Evolutionary conservation across 1,140 invertebrate genomes (phyloP).

Genomic region (Monomorium pharaonis): DNA sequence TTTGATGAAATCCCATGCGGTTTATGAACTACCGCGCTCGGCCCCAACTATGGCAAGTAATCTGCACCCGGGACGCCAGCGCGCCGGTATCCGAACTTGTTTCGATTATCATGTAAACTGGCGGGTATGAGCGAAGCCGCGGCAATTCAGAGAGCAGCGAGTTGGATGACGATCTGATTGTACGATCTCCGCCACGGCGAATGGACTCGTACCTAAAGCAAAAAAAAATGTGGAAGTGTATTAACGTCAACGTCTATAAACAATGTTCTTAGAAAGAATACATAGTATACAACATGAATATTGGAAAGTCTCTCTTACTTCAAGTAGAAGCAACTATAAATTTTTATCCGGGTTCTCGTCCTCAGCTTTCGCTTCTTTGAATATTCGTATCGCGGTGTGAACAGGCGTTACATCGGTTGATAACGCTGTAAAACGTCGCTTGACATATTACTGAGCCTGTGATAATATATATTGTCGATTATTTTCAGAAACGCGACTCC

Average conservation of each 20-base stretch:
- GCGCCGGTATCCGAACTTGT: slow-evolving; percentile 26
- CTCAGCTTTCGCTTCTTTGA: neutral
- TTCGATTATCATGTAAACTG: slow-evolving; percentile 61
- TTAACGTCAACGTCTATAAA: slow-evolving; percentile 3
- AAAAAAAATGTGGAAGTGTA: neutral
- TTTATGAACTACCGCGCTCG: slow-evolving; percentile 66
- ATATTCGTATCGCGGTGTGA: neutral
- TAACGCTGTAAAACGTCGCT: neutral
- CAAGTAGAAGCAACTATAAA: neutral
- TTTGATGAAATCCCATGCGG: slow-evolving; percentile 72
- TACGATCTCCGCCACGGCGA: neutral
- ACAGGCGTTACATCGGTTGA: neutral
- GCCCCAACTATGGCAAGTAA: slow-evolving; percentile 56
- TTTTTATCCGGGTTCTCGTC: neutral
- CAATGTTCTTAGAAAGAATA: slow-evolving; percentile 13
- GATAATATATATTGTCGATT: neutral
- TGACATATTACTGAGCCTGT: neutral
- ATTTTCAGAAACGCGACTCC: slow-evolving; percentile 57
- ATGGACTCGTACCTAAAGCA: neutral
- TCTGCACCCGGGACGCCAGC: slow-evolving; percentile 46
- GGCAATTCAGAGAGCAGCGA: slow-evolving; percentile 1
- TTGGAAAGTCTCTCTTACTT: neutral
- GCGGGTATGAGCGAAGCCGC: slow-evolving; percentile 18
- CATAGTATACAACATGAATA: neutral
- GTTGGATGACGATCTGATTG: slow-evolving; percentile 35